phyloP scores from a whole-genome alignment of 2,113 vertebrate species.

The Pipra filicauda region DNA sequence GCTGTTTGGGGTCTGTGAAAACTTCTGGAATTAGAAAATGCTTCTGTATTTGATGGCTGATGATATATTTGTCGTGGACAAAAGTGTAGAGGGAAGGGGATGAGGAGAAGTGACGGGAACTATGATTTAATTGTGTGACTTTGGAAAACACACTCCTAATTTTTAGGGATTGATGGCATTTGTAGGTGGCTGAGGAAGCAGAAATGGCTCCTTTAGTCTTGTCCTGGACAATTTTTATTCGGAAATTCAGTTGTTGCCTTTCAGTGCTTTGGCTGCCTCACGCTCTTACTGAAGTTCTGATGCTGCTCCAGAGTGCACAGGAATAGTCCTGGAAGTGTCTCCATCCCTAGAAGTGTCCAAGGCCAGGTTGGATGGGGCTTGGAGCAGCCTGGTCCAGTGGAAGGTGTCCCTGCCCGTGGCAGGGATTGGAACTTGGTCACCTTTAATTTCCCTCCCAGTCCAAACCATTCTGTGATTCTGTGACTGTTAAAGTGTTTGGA shows the following conservation, averaged over 20 bases:
- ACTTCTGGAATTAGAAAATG: neutral
- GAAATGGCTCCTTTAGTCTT: neutral
- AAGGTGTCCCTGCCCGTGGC: neutral
- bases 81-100: fast-evolving
- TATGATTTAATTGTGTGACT: neutral
- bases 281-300: neutral
- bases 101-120: neutral
- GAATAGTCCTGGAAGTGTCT: neutral
- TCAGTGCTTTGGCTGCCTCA: neutral
- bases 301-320: neutral
- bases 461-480: neutral
- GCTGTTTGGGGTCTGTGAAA: neutral
- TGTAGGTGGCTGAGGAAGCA: neutral
- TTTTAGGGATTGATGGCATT: fast-evolving
- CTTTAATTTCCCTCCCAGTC: neutral
- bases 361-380: neutral
- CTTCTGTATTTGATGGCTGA: neutral
- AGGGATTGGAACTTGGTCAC: neutral
- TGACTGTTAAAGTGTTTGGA: neutral
- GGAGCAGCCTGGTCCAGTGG: neutral
- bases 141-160: fast-evolving
- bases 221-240: neutral
- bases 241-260: neutral
- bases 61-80: neutral
- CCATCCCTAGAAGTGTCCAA: neutral